A percentile compares a stretch with the other conserved stretches of the same genome.
These are phyloP conservation scores for Eucriotettix oculatus DNA, from an alignment of 2,888 invertebrate species.

Conservation along the genomic window DNA sequence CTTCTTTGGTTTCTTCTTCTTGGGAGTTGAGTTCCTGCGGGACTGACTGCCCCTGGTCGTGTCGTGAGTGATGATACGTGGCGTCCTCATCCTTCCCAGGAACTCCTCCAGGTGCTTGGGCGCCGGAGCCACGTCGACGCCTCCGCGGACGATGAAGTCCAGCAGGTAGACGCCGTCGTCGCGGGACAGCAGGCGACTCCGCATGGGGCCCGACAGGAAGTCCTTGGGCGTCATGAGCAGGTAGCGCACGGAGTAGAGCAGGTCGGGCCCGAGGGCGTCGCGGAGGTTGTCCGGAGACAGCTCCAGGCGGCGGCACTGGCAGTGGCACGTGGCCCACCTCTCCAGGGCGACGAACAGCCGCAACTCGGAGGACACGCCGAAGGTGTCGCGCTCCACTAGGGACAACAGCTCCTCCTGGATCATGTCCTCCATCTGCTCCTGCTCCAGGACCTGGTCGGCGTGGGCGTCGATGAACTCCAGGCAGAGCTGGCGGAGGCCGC, in stretches of 20 bases:
- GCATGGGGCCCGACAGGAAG: slow-evolving; percentile 39
- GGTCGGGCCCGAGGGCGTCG: slow-evolving; percentile 27
- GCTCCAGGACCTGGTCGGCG: slow-evolving; percentile 34
- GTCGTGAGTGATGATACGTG: not conserved
- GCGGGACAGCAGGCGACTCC: slow-evolving; percentile 34
- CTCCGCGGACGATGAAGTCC: slow-evolving; percentile 15
- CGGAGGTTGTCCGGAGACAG: slow-evolving; percentile 33
- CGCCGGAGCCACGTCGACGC: slow-evolving; percentile 8
- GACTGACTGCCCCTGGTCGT: not conserved
- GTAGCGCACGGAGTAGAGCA: slow-evolving; percentile 41
- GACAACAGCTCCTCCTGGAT: slow-evolving; percentile 43
- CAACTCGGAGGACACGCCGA: slow-evolving; percentile 43
- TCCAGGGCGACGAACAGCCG: slow-evolving; percentile 34
- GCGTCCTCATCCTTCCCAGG: slow-evolving; percentile 28
- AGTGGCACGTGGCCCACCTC: slow-evolving; percentile 40
- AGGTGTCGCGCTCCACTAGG: slow-evolving; percentile 48
- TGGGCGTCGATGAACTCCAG: slow-evolving; percentile 41
- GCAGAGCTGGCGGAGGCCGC: slow-evolving; percentile 48
- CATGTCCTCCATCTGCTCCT: slow-evolving; percentile 42
- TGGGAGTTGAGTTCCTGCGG: not conserved
- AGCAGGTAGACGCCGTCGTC: slow-evolving; percentile 28
- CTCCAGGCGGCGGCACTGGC: slow-evolving; percentile 32
- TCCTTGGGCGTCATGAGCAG: slow-evolving; percentile 46
- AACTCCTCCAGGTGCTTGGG: slow-evolving; percentile 31
- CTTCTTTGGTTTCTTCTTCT: not conserved